A percentile compares a stretch with the other conserved stretches of the same genome.
phyloP scores from a whole-genome alignment of 2,113 vertebrate genomes.

The Malurus cyaneus region DNA sequence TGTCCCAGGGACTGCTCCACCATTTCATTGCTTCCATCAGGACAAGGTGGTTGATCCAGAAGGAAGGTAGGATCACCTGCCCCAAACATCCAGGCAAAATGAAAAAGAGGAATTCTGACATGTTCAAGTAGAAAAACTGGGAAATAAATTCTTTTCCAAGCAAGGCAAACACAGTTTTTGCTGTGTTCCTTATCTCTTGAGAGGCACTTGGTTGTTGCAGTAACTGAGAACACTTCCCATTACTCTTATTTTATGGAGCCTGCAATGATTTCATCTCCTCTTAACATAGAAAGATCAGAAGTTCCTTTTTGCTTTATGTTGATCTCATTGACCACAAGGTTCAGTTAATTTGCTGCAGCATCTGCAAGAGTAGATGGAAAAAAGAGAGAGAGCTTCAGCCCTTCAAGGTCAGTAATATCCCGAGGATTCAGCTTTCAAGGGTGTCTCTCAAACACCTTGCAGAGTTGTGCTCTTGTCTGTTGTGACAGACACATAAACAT shows the following conservation, averaged over 20 bases:
- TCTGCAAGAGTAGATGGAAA: neutral
- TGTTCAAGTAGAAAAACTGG: neutral
- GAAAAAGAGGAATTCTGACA: neutral
- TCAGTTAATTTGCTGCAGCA: neutral
- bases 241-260: neutral
- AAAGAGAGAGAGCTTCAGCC: neutral
- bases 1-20: neutral
- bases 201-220: neutral
- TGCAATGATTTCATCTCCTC: neutral
- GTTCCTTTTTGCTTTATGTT: neutral
- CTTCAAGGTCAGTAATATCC: neutral
- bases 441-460: neutral
- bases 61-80: neutral
- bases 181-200: neutral
- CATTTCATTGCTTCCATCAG: neutral
- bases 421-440: neutral
- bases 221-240: neutral
- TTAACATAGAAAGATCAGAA: neutral
- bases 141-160: neutral
- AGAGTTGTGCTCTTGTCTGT: neutral
- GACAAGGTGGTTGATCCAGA: neutral
- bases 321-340: neutral
- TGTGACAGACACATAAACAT: neutral
- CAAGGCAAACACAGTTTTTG: neutral
- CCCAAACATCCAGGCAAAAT: neutral